Conservation (phyloP, 1,140 invertebrate species). For the Dolichoris vasculosae region DNA sequence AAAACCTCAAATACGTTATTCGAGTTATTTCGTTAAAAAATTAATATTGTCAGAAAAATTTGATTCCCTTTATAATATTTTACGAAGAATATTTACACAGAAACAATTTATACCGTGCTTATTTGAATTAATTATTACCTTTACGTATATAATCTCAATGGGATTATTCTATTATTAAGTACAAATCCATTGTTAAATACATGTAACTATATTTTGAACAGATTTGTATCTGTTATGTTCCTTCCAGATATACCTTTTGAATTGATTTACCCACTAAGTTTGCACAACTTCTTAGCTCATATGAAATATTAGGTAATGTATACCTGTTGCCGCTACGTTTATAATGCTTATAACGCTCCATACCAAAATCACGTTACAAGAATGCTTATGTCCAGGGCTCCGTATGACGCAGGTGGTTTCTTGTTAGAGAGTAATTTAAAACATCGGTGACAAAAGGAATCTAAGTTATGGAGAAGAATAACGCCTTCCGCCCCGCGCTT, state of each 20-base stretch:
- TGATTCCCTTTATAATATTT: too few species aligned
- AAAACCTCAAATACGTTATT: too few species aligned
- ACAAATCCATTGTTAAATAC: neutral
- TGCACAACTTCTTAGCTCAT: neutral
- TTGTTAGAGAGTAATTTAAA: constrained; percentile 22
- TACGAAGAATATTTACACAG: too few species aligned
- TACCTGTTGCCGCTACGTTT: neutral
- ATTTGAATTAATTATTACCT: too few species aligned
- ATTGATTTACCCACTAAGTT: neutral
- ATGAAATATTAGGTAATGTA: neutral
- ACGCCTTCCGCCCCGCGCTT: constrained; percentile 37
- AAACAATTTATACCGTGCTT: neutral
- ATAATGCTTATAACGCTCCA: neutral
- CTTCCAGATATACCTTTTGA: neutral
- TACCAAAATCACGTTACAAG: neutral
- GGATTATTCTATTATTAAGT: neutral
- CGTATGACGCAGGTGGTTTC: neutral
- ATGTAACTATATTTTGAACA: neutral
- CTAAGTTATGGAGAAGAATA: constrained; percentile 13
- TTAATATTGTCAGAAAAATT: too few species aligned
- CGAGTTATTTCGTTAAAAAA: too few species aligned
- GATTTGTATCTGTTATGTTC: neutral
- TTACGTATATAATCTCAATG: neutral
- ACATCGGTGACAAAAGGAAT: constrained; percentile 33
- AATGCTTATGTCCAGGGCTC: neutral